phyloP scores from a whole-genome alignment of 2,888 invertebrate species.

The Micoletzkya japonica region DNA sequence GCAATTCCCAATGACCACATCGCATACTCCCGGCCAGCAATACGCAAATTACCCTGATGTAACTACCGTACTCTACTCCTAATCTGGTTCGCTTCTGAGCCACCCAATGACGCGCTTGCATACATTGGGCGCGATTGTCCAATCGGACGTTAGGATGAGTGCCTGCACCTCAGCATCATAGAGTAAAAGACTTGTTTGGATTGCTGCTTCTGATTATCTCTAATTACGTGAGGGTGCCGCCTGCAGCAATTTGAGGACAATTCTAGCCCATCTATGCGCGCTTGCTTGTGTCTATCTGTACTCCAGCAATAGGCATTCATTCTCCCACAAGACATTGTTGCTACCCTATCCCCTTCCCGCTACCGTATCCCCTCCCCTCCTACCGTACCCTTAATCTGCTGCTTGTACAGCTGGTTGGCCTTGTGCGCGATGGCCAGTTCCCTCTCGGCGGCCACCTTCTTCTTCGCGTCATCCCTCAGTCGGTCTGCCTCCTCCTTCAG shows the following conservation, averaged over 20 bases:
- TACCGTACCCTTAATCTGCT: conserved; percentile 8
- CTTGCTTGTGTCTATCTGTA: neutral
- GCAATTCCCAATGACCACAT: too few relatives aligned
- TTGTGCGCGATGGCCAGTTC: conserved; percentile 18
- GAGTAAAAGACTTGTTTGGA: too few relatives aligned
- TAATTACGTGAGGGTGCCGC: neutral
- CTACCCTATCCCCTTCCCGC: neutral
- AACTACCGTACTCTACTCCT: neutral
- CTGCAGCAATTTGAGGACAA: too few relatives aligned
- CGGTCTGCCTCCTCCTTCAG: conserved; percentile 24
- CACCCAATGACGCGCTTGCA: too few relatives aligned
- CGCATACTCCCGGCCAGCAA: too few relatives aligned
- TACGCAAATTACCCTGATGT: neutral
- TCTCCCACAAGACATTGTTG: too few relatives aligned
- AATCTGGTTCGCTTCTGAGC: neutral
- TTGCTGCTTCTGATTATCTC: too few relatives aligned
- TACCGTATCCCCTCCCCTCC: neutral
- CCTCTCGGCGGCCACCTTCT: conserved; percentile 24
- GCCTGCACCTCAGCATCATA: too few relatives aligned
- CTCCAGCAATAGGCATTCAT: too few relatives aligned
- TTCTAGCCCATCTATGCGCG: too few relatives aligned
- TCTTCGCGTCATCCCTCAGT: conserved; percentile 22
- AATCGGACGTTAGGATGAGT: too few relatives aligned
- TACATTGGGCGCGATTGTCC: too few relatives aligned
- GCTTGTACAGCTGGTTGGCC: conserved; percentile 15